phyloP scores from a whole-genome alignment of 2,888 invertebrate genomes.

The Heliconius aoede region DNA sequence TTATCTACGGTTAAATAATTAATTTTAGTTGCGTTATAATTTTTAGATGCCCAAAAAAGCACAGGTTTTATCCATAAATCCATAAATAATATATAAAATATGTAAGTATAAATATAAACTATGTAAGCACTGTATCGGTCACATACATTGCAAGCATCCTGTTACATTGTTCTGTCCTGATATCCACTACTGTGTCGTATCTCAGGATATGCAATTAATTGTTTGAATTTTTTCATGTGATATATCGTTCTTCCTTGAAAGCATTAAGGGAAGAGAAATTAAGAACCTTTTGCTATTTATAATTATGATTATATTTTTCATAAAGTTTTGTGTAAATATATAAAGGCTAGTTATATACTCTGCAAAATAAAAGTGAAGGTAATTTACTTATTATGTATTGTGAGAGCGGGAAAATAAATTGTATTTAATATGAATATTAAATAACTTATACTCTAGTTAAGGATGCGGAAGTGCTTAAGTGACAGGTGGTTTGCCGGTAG shows the following conservation, averaged over 20 bases:
- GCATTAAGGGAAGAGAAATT: background rate
- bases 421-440: background rate
- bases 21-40: no score
- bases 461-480: constrained; percentile 34
- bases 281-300: background rate
- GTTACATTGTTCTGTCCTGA: constrained; percentile 21
- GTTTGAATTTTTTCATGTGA: background rate
- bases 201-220: constrained; percentile 19
- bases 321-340: no score
- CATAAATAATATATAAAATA: no score
- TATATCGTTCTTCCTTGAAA: background rate
- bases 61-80: no score
- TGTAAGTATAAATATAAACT: background rate
- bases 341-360: no score
- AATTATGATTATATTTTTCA: background rate
- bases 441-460: background rate
- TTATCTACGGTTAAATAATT: no score
- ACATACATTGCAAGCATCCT: constrained; percentile 13
- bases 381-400: background rate
- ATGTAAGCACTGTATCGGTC: constrained; percentile 16
- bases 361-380: background rate
- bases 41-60: no score
- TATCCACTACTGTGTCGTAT: constrained; percentile 1
- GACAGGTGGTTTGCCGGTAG: constrained; percentile 33
- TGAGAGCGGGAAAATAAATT: background rate